These are phyloP conservation scores for Drosophila leonis DNA, from an alignment of 2,888 invertebrate species.

Conservation along the genomic window DNA sequence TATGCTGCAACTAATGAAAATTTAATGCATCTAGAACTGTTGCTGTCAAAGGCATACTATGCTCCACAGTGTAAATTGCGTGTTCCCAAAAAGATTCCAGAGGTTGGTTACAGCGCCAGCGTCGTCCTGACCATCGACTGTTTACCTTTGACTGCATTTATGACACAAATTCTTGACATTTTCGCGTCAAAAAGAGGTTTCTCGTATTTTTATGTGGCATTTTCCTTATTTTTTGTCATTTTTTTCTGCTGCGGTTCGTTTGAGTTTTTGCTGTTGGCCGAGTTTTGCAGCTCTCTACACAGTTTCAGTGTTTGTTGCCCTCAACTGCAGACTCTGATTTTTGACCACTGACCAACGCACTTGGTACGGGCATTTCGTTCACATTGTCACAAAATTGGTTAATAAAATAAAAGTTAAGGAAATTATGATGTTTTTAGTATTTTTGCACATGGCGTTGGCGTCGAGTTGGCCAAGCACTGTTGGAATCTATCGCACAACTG, in stretches of 20 bases:
- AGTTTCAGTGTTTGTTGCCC: not conserved
- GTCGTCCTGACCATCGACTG: slow-evolving; percentile 8
- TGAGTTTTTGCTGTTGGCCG: slow-evolving; percentile 14
- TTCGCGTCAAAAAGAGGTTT: slow-evolving; percentile 32
- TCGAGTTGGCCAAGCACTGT: slow-evolving; percentile 48
- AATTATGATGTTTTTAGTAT: slow-evolving; percentile 19
- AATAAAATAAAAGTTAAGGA: slow-evolving; percentile 17
- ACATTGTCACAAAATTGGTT: slow-evolving; percentile 34
- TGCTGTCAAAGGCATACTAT: slow-evolving; percentile 47
- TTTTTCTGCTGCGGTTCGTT: slow-evolving; percentile 43
- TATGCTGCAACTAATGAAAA: slow-evolving; percentile 49
- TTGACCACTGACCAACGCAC: slow-evolving; percentile 21
- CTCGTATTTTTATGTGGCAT: slow-evolving; percentile 11
- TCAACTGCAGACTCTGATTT: slow-evolving; percentile 1
- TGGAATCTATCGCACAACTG: slow-evolving; percentile 73
- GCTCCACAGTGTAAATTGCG: not conserved
- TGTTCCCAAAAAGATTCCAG: slow-evolving; percentile 15
- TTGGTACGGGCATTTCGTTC: slow-evolving; percentile 24
- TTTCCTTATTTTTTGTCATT: not conserved
- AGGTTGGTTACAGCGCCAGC: not conserved
- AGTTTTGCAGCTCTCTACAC: slow-evolving; percentile 5
- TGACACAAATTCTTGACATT: slow-evolving; percentile 63
- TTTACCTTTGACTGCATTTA: slow-evolving; percentile 54
- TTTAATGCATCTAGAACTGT: slow-evolving; percentile 36
- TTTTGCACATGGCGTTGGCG: slow-evolving; percentile 10